Conservation (phyloP, 2,888 invertebrate genomes). For the Metopia argyrocephala region DNA sequence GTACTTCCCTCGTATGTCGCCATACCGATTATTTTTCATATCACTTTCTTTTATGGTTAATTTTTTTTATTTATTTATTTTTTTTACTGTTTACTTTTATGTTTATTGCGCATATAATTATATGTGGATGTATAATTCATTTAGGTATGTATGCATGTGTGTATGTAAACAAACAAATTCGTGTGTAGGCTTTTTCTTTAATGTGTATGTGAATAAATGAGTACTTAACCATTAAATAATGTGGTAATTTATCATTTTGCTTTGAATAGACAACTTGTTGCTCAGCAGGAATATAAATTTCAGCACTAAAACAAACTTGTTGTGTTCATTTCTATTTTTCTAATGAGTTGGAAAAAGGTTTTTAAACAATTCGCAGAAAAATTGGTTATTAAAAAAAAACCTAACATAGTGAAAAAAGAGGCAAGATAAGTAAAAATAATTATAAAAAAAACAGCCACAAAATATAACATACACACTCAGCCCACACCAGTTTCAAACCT, state of each 20-base stretch:
- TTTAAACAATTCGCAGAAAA: neutral
- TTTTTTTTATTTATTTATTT: neutral
- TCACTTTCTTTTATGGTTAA: neutral
- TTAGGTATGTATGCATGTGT: neutral
- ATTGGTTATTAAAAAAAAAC: no score
- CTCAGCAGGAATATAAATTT: conserved; percentile 12
- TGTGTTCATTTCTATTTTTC: neutral
- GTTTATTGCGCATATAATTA: conserved; percentile 1
- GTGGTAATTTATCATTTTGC: conserved; percentile 35
- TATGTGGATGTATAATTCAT: no score
- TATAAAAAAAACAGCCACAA: no score
- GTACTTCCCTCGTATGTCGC: no score
- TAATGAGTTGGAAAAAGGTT: neutral
- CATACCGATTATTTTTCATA: no score
- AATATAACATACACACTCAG: no score
- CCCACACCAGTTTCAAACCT: no score
- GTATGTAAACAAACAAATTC: neutral
- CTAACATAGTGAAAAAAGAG: no score
- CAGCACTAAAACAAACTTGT: neutral
- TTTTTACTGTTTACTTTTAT: neutral
- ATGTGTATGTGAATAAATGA: neutral
- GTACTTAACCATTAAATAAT: conserved; percentile 20
- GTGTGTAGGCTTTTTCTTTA: neutral
- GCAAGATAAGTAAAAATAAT: no score
- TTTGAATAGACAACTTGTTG: conserved; percentile 40